phyloP scores from a whole-genome alignment of 1,140 invertebrate genomes.

The Heliconius himera region DNA sequence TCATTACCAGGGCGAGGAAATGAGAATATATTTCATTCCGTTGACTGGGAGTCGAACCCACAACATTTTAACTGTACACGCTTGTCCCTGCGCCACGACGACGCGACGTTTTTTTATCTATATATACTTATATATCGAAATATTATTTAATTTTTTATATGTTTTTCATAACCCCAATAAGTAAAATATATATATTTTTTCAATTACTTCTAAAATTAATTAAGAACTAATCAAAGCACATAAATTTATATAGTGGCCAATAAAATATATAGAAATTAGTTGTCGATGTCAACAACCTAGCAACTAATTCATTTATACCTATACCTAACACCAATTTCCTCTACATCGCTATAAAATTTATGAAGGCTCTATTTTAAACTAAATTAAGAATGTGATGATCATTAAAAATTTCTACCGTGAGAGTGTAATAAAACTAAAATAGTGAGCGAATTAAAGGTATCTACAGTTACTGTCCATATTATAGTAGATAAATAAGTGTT shows the following conservation, averaged over 20 bases:
- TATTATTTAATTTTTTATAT: neutral
- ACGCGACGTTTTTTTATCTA: too few species aligned
- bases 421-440: conserved; percentile 64
- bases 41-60: too few species aligned
- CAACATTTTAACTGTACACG: too few species aligned
- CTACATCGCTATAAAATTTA: conserved; percentile 67
- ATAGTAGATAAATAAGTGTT: neutral
- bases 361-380: conserved; percentile 69
- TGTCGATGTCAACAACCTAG: conserved; percentile 38
- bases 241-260: conserved; percentile 25
- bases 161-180: neutral
- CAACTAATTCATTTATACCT: conserved; percentile 22
- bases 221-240: conserved; percentile 29
- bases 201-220: conserved; percentile 16
- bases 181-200: neutral
- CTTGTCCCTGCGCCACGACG: too few species aligned
- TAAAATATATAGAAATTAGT: conserved; percentile 27
- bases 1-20: too few species aligned
- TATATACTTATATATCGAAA: neutral
- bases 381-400: conserved; percentile 71
- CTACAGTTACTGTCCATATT: conserved; percentile 12
- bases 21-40: too few species aligned
- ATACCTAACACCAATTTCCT: conserved; percentile 24
- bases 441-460: conserved; percentile 20
- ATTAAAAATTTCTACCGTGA: conserved; percentile 65